Conservation (phyloP, 2,113 vertebrate species). For the Pipra filicauda region DNA sequence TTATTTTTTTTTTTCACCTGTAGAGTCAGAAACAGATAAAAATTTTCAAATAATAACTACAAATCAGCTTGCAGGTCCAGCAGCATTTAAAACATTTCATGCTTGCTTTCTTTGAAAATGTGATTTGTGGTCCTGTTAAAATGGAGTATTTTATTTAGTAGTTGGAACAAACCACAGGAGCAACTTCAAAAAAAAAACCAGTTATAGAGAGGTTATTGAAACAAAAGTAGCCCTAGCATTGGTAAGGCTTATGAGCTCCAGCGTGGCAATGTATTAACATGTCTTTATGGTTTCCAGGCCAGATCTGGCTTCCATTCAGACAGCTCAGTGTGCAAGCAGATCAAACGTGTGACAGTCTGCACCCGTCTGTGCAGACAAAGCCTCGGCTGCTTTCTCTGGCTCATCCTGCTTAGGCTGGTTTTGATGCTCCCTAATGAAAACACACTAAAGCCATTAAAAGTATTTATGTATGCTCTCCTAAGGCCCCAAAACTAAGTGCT, state of each 20-base stretch:
- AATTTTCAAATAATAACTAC: background rate
- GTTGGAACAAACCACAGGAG: slow-evolving; percentile 22
- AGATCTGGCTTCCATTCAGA: slow-evolving; percentile 45
- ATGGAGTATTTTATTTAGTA: background rate
- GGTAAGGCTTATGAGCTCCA: slow-evolving; percentile 32
- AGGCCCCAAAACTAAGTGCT: slow-evolving; percentile 9
- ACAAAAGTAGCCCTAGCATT: slow-evolving; percentile 28
- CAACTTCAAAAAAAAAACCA: slow-evolving; percentile 31
- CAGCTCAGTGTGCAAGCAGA: slow-evolving; percentile 43
- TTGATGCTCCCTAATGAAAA: slow-evolving; percentile 37
- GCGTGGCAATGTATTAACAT: slow-evolving; percentile 19
- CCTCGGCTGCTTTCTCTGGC: slow-evolving; percentile 25
- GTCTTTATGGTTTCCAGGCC: slow-evolving; percentile 53
- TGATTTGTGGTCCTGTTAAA: background rate
- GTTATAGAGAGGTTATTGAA: slow-evolving; percentile 41
- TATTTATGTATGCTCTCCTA: background rate
- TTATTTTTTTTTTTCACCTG: background rate
- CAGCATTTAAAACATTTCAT: background rate
- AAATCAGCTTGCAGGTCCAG: background rate
- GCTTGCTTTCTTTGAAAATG: background rate
- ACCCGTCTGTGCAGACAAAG: background rate
- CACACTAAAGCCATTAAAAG: slow-evolving; percentile 33
- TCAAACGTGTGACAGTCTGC: slow-evolving; percentile 38
- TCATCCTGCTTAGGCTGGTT: slow-evolving; percentile 35
- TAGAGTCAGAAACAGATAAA: background rate